Conservation (phyloP, 2,888 invertebrate species). For the Cerastoderma edule region DNA sequence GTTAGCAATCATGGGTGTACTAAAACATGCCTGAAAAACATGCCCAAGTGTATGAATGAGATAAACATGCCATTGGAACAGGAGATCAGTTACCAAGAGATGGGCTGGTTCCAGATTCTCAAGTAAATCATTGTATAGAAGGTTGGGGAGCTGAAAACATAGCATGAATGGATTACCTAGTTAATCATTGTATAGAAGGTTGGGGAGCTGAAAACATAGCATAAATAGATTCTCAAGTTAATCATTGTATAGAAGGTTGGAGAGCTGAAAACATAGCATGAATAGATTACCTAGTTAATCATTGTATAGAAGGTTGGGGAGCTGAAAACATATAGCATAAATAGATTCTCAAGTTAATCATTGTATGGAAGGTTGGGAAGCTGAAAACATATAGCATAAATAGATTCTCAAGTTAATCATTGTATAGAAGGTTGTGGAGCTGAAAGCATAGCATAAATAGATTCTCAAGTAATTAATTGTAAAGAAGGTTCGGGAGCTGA, state of each 20-base stretch:
- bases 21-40: too few species aligned
- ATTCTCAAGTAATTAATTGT: slow-evolving; percentile 59
- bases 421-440: slow-evolving; percentile 63
- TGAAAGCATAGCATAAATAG: slow-evolving; percentile 51
- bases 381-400: slow-evolving; percentile 56
- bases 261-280: slow-evolving; percentile 58
- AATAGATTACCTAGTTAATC: slow-evolving; percentile 53
- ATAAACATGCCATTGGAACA: slow-evolving; percentile 21
- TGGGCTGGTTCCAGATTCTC: slow-evolving; percentile 51
- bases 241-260: slow-evolving; percentile 63
- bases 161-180: slow-evolving; percentile 40
- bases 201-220: slow-evolving; percentile 61
- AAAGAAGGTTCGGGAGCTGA: slow-evolving; percentile 63
- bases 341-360: slow-evolving; percentile 53
- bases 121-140: slow-evolving; percentile 61
- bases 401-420: slow-evolving; percentile 57
- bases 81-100: slow-evolving; percentile 54
- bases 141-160: slow-evolving; percentile 63
- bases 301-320: slow-evolving; percentile 63
- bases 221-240: slow-evolving; percentile 49
- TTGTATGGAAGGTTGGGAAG: slow-evolving; percentile 64
- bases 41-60: too few species aligned
- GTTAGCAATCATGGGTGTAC: too few species aligned
- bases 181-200: slow-evolving; percentile 61
- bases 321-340: slow-evolving; percentile 57